A percentile compares a stretch with the other conserved stretches of the same genome.
These are phyloP conservation scores for Ceratoteleas bidentatus DNA, from an alignment of 1,140 invertebrate genomes.

Conservation along the genomic window DNA sequence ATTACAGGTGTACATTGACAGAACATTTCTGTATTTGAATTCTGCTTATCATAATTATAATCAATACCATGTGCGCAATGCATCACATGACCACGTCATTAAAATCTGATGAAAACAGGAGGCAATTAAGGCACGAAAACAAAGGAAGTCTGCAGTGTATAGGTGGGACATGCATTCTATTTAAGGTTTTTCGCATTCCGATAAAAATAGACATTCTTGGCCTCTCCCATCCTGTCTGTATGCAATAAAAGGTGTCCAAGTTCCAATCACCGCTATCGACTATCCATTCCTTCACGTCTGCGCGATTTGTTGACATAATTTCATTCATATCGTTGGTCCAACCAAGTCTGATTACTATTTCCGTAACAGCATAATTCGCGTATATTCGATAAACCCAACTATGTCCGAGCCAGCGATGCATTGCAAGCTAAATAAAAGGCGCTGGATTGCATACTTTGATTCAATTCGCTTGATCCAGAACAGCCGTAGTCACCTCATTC, in stretches of 20 bases:
- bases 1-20: too few species aligned
- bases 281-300: too few species aligned
- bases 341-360: too few species aligned
- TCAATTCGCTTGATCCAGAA: constrained; percentile 16
- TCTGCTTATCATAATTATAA: neutral
- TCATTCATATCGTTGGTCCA: too few species aligned
- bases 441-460: constrained; percentile 2
- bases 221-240: neutral
- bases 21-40: too few species aligned
- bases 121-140: constrained; percentile 8
- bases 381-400: too few species aligned
- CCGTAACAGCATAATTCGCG: too few species aligned
- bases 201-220: constrained; percentile 16
- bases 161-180: constrained; percentile 1
- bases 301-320: neutral
- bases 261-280: neutral
- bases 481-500: constrained; percentile 29
- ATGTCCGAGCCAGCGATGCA: too few species aligned
- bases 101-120: constrained; percentile 16
- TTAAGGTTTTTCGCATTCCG: constrained; percentile 5
- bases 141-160: neutral
- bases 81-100: constrained; percentile 10
- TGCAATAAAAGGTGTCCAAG: constrained; percentile 6
- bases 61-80: neutral
- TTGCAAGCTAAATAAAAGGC: constrained; percentile 9